Conservation (phyloP, 2,888 invertebrate species). For the Calameuta pallipes region DNA sequence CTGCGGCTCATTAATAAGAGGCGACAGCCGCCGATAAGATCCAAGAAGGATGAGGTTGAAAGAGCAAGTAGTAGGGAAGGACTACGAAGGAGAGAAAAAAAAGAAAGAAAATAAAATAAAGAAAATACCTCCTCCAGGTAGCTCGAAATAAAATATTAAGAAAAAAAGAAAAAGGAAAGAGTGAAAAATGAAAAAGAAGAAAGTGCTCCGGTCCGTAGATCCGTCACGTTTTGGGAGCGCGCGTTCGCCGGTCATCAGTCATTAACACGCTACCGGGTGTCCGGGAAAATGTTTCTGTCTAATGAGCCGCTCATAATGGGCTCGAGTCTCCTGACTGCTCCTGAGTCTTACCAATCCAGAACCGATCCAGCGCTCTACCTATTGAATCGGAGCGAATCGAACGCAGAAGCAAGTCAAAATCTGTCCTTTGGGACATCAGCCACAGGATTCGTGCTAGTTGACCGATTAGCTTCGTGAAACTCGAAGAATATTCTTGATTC, state of each 20-base stretch:
- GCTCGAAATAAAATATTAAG: slow-evolving; percentile 16
- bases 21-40: slow-evolving; percentile 49
- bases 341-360: not conserved
- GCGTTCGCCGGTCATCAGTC: slow-evolving; percentile 44
- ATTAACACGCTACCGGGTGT: slow-evolving; percentile 55
- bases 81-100: slow-evolving; percentile 23
- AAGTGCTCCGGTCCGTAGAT: slow-evolving; percentile 4
- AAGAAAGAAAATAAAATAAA: slow-evolving; percentile 32
- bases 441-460: too few relatives aligned
- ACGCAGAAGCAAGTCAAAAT: slow-evolving; percentile 23
- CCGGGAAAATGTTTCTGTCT: slow-evolving; percentile 48
- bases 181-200: slow-evolving; percentile 1
- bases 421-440: too few relatives aligned
- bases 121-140: slow-evolving; percentile 34
- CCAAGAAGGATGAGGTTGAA: slow-evolving; percentile 7
- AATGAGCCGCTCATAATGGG: slow-evolving; percentile 52
- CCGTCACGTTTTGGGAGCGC: slow-evolving; percentile 13
- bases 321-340: slow-evolving; percentile 28
- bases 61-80: slow-evolving; percentile 30
- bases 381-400: slow-evolving; percentile 26
- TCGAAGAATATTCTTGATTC: too few relatives aligned
- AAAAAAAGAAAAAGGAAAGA: not conserved
- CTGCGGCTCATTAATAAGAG: slow-evolving; percentile 50
- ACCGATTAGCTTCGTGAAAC: too few relatives aligned
- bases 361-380: too few relatives aligned